A percentile compares a stretch with the other conserved stretches of the same genome.
phyloP scores from a whole-genome alignment of 2,113 vertebrate species.

The Boulengeromyrus knoepffleri region DNA sequence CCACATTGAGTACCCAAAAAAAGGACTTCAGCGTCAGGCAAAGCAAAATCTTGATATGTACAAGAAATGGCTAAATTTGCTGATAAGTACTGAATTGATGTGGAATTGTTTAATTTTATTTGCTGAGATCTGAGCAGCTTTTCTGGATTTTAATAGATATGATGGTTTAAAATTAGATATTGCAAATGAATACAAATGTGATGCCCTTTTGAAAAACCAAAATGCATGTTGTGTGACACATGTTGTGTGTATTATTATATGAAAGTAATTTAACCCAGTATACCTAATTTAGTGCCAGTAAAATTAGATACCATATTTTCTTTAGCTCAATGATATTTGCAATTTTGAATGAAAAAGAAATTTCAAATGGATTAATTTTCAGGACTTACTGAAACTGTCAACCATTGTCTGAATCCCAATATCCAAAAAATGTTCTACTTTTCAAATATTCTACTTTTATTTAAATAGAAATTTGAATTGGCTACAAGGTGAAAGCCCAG shows the following conservation, averaged over 20 bases:
- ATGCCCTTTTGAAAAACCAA: background rate
- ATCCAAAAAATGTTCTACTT: no score
- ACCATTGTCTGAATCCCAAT: background rate
- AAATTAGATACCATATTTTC: background rate
- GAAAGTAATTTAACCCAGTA: background rate
- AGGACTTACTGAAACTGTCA: background rate
- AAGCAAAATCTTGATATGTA: conserved; percentile 36
- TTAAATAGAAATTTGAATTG: background rate
- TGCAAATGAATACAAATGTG: background rate
- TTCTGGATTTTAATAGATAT: background rate
- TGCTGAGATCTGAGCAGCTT: background rate
- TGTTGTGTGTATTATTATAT: background rate
- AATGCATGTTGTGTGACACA: background rate
- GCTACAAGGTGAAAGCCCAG: no score
- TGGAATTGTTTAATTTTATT: conserved; percentile 28
- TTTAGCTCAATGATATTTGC: background rate
- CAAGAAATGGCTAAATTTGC: conserved; percentile 41
- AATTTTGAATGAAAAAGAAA: background rate
- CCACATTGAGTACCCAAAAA: conserved; percentile 45
- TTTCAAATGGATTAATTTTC: background rate
- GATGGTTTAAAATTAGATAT: background rate
- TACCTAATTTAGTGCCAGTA: background rate
- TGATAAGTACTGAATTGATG: conserved; percentile 34
- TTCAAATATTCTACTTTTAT: background rate
- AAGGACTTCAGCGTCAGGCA: conserved; percentile 39